Conservation (phyloP, 2,888 invertebrate species). For the Callyntrura guangdongensis region DNA sequence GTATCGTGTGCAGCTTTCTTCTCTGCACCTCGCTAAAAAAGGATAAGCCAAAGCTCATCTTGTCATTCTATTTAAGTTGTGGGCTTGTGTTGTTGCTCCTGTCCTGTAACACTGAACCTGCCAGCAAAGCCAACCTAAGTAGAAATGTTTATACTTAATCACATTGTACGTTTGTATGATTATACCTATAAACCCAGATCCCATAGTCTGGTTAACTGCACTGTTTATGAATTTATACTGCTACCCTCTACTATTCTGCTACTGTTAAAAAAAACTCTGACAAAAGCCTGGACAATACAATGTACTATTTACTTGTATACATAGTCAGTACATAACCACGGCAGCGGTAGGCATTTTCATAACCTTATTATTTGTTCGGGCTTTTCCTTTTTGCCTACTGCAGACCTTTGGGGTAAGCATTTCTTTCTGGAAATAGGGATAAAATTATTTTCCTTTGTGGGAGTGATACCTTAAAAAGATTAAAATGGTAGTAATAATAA, state of each 20-base stretch:
- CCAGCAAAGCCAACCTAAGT: conserved; percentile 17
- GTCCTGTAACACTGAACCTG: conserved; percentile 57
- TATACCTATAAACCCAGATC: background rate
- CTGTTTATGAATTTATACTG: conserved; percentile 9
- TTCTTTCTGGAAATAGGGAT: background rate
- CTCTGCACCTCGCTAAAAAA: conserved; percentile 9
- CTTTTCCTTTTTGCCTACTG: background rate
- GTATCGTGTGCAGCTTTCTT: conserved; percentile 8
- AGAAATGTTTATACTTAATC: conserved; percentile 41
- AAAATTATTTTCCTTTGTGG: background rate
- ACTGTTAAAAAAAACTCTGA: background rate
- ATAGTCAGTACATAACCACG: background rate
- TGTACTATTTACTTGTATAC: too few relatives aligned
- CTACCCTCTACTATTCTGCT: background rate
- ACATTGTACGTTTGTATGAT: conserved; percentile 6
- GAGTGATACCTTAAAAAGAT: background rate
- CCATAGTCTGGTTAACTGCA: conserved; percentile 15
- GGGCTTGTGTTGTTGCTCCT: conserved; percentile 4
- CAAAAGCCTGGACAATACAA: background rate
- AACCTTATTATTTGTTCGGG: conserved; percentile 8
- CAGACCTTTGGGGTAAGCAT: background rate
- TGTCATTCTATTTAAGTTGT: conserved; percentile 58
- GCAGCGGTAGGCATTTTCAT: background rate
- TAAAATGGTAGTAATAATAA: background rate
- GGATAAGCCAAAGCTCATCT: conserved; percentile 71